These are phyloP conservation scores for Lindbergichthys nudifrons DNA, from an alignment of 2,797 vertebrate genomes.

Conservation along the genomic window DNA sequence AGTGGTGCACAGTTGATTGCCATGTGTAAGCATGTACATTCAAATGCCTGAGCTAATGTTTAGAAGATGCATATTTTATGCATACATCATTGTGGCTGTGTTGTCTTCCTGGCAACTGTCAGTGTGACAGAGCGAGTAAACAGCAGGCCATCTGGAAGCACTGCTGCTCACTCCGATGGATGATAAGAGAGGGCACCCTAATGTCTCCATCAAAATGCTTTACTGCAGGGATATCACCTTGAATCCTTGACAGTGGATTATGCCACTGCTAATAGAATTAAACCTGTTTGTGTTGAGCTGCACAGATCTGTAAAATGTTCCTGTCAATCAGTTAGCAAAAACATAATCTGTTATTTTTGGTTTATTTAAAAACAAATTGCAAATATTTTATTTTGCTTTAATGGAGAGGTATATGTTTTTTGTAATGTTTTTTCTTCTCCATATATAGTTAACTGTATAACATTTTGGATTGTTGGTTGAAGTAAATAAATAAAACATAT, in stretches of 20 bases:
- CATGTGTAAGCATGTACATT: background rate
- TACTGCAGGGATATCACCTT: constrained; percentile 8
- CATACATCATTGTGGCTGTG: background rate
- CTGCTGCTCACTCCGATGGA: constrained; percentile 30
- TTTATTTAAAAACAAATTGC: too few relatives aligned
- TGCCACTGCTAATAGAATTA: background rate
- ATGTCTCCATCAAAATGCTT: constrained; percentile 8
- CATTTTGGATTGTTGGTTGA: background rate
- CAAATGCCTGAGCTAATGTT: background rate
- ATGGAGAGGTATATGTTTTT: too few relatives aligned
- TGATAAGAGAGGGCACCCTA: constrained; percentile 5
- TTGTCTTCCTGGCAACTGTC: background rate
- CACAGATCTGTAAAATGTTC: too few relatives aligned
- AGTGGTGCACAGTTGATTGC: background rate
- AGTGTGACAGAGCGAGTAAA: constrained; percentile 20
- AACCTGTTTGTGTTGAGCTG: background rate
- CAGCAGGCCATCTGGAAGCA: constrained; percentile 10
- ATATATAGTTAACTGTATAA: background rate
- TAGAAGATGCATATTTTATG: background rate
- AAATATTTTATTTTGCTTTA: too few relatives aligned
- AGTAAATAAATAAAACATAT: background rate
- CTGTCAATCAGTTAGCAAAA: too few relatives aligned
- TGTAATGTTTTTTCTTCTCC: background rate
- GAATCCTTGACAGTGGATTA: background rate
- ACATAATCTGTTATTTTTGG: too few relatives aligned